A percentile compares a stretch with the other conserved stretches of the same genome.
These are phyloP conservation scores for Aphelocoma californica DNA, from an alignment of 2,797 vertebrate species.

Conservation along the genomic window DNA sequence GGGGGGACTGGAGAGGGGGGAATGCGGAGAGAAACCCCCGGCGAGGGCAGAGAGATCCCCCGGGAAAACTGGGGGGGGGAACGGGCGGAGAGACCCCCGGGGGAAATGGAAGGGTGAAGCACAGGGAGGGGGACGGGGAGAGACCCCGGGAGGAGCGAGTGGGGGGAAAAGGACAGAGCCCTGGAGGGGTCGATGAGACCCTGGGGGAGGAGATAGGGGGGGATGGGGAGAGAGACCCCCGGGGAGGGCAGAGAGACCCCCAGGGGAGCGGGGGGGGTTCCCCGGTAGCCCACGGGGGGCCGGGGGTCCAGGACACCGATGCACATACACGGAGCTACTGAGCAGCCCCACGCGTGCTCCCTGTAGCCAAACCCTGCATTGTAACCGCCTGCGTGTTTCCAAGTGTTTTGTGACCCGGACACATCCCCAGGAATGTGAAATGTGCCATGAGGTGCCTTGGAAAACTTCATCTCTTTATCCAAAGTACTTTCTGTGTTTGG, in stretches of 20 bases:
- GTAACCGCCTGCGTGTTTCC: background rate
- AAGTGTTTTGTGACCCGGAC: rapidly evolving
- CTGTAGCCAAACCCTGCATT: background rate
- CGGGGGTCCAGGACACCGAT: background rate
- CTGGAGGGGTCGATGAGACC: background rate
- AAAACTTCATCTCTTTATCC: background rate
- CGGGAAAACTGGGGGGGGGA: too few species aligned
- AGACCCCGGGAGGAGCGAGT: background rate
- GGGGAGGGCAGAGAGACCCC: background rate
- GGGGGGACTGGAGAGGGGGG: too few species aligned
- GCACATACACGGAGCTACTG: too few species aligned
- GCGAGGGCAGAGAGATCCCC: background rate
- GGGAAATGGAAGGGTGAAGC: background rate
- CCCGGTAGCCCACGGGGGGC: background rate
- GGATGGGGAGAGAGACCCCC: background rate
- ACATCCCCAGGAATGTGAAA: rapidly evolving
- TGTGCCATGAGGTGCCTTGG: rapidly evolving
- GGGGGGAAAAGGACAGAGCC: background rate
- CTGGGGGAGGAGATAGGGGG: background rate
- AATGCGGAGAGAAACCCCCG: too few species aligned
- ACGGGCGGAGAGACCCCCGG: background rate
- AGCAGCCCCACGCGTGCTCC: background rate
- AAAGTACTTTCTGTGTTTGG: background rate
- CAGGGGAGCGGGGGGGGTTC: too few species aligned
- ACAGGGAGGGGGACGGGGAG: background rate